Evolutionary conservation across 2,888 invertebrate genomes (phyloP).

Genomic region (Lacanobia oleracea): DNA sequence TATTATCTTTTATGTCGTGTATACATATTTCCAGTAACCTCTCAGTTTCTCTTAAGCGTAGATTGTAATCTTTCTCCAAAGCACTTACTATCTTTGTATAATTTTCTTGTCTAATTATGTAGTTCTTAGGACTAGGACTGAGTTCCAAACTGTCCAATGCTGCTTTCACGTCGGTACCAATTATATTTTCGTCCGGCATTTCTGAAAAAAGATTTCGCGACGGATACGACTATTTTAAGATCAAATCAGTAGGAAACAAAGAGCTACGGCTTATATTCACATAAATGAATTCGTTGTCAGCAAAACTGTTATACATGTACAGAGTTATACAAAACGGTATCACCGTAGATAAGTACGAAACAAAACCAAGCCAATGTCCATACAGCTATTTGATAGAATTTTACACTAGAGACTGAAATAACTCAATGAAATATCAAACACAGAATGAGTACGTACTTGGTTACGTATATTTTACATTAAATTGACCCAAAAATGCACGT

Average conservation of each 20-base stretch:
- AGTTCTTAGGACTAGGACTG: conserved; percentile 61
- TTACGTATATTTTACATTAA: conserved; percentile 23
- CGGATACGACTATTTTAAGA: not conserved
- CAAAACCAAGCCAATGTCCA: conserved; percentile 51
- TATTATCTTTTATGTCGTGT: conserved; percentile 74
- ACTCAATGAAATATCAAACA: conserved; percentile 7
- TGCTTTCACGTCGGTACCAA: conserved; percentile 59
- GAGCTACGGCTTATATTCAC: conserved; percentile 2
- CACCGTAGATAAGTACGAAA: conserved; percentile 36
- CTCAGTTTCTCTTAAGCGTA: conserved; percentile 65
- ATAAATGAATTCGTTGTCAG: conserved; percentile 11
- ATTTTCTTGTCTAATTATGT: conserved; percentile 61
- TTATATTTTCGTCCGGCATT: conserved; percentile 73
- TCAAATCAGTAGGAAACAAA: conserved; percentile 6
- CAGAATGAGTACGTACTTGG: conserved; percentile 43
- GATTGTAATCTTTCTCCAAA: conserved; percentile 65
- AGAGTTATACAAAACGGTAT: conserved; percentile 44
- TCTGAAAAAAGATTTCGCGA: conserved; percentile 64
- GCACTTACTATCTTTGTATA: conserved; percentile 70
- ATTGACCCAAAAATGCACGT: conserved; percentile 6
- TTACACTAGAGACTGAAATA: not conserved
- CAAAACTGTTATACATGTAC: conserved; percentile 11
- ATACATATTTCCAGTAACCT: conserved; percentile 75
- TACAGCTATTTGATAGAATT: not conserved
- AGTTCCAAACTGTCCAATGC: conserved; percentile 74